A percentile compares a stretch with the other conserved stretches of the same genome.
Evolutionary conservation across 2,113 vertebrate genomes (phyloP).

Genomic region (Solea solea): DNA sequence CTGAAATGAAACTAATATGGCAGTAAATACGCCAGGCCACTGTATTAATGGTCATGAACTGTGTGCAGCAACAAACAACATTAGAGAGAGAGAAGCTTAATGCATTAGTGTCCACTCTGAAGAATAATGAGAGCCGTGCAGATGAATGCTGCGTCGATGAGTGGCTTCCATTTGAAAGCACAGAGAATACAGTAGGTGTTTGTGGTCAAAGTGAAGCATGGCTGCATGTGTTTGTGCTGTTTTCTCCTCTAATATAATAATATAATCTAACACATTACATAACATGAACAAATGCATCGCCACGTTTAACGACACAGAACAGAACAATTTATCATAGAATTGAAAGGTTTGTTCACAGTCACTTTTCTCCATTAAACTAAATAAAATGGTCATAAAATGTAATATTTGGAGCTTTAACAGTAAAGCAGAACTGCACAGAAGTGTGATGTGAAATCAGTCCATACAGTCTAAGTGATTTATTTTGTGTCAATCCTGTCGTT

Average conservation of each 20-base stretch:
- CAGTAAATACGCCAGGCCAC: constrained; percentile 43
- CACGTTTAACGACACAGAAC: too few relatives aligned
- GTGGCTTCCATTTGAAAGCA: constrained; percentile 33
- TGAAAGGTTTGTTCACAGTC: too few relatives aligned
- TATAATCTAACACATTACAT: too few relatives aligned
- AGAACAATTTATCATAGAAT: too few relatives aligned
- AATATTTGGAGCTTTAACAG: too few relatives aligned
- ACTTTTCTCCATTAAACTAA: too few relatives aligned
- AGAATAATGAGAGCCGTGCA: constrained; percentile 8
- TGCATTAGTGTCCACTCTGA: constrained; percentile 13
- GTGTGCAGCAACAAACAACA: constrained; percentile 35
- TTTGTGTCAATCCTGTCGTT: too few relatives aligned
- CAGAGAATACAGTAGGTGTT: not conserved
- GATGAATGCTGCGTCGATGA: constrained; percentile 5
- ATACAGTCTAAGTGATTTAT: too few relatives aligned
- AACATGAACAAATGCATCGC: too few relatives aligned
- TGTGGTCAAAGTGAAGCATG: not conserved
- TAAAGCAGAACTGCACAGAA: too few relatives aligned
- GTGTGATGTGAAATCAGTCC: too few relatives aligned
- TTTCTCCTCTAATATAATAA: not conserved
- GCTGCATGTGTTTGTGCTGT: not conserved
- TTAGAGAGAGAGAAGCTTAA: constrained; percentile 23
- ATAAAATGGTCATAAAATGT: too few relatives aligned
- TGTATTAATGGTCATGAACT: constrained; percentile 50
- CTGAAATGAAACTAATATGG: constrained; percentile 39